Base-by-base conservation (phyloP, 2,113 vertebrate species). In the Morone saxatilis region DNA sequence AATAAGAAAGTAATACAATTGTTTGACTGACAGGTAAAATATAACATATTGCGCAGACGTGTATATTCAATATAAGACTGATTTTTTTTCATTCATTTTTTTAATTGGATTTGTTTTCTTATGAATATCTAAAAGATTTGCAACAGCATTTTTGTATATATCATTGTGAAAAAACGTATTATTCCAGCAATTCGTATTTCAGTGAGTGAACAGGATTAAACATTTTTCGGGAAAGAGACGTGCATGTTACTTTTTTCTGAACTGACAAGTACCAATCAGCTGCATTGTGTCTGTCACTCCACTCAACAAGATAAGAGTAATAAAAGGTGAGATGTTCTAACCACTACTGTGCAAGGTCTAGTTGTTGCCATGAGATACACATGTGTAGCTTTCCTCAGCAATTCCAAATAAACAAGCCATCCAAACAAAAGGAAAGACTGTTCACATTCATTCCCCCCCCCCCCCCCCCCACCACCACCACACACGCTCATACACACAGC, bases 391-490 rank as follows among this genome's bases (percentile, higher is more conserved):
- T 94, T 94, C 91, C 91, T 92, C 60, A 59, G 66, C 70, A 74
- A 86, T 73, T 89, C 81, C 86, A 93, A 92, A 94, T 89, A 95
- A 95, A 94, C 91, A 94, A 47, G 51, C 75, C 73, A 89, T 93
- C 91, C 85, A 94, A 95, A 95, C 93, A 95, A 90, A 94, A n/a
- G 94, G 95, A 95, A 95, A 90, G 71, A 74, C 80, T 83, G 57
- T 85, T 81, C 82, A 87, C 20, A 54, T 85, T 51, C 73, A 69
- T 71, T 85, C 72, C 60, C 59, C 6, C 71, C 22, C 63, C 31
- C 38, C 25, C 25, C 25, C 25, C 25, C 16, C 67, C 67, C 57
- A 51, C 59, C 71, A 36, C 50, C 19, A 3, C 17, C 7, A 57
- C 83, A 54, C 73, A 54, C 62, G 45, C 65, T 10, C 22, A 10